phyloP scores from a whole-genome alignment of 1,140 invertebrate species.

The Diabrotica virgifera region DNA sequence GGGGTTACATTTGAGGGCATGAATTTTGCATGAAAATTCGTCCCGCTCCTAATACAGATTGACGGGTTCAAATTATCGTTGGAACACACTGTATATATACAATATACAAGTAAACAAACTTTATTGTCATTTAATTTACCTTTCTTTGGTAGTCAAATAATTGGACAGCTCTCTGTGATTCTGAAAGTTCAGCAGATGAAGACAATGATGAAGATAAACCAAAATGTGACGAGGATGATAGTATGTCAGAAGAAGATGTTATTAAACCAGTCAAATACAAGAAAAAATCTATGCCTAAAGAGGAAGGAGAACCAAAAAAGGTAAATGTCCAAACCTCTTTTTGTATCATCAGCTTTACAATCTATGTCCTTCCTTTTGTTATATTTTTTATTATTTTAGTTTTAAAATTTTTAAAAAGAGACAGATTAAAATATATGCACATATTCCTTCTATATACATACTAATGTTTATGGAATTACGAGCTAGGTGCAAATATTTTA shows the following conservation, averaged over 20 bases:
- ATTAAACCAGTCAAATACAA: constrained; percentile 5
- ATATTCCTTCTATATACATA: not conserved
- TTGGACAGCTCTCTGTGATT: constrained; percentile 34
- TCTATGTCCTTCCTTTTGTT: constrained; percentile 1
- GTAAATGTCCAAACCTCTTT: constrained; percentile 16
- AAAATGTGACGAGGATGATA: constrained; percentile 20
- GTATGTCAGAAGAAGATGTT: not conserved
- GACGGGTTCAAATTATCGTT: too few relatives aligned
- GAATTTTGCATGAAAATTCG: too few relatives aligned
- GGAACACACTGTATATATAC: too few relatives aligned
- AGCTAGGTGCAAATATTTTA: too few relatives aligned
- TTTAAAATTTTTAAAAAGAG: too few relatives aligned
- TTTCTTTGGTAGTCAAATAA: constrained; percentile 24
- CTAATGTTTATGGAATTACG: not conserved
- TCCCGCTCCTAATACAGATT: too few relatives aligned
- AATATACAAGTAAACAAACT: too few relatives aligned
- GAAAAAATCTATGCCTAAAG: constrained; percentile 20
- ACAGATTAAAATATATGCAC: not conserved
- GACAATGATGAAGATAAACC: constrained; percentile 7
- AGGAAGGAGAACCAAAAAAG: constrained; percentile 23
- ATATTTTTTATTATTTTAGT: constrained; percentile 9
- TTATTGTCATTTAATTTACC: not conserved
- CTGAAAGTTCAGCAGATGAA: constrained; percentile 30
- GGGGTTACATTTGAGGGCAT: too few relatives aligned
- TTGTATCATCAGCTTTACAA: constrained; percentile 11